These are phyloP conservation scores for Anastatus disparis DNA, from an alignment of 1,140 invertebrate genomes.

Conservation along the genomic window DNA sequence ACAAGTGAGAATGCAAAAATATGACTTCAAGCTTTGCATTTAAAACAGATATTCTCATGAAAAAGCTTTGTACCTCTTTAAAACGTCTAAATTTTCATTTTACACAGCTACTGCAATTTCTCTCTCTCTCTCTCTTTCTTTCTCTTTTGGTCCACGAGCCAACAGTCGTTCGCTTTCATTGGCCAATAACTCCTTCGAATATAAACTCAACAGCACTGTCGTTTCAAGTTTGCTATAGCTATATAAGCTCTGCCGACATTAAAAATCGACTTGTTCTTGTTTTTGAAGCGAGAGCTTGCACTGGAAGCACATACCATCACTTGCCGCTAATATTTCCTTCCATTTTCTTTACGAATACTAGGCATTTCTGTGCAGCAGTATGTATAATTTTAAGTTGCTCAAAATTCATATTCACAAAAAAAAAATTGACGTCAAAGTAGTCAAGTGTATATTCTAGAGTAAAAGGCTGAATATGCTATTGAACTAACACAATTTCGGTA, in stretches of 20 bases:
- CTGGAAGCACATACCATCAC: background rate
- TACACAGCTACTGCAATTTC: background rate
- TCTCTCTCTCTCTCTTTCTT: background rate
- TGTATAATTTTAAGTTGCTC: too few relatives aligned
- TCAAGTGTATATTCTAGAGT: too few relatives aligned
- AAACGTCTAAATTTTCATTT: slow-evolving; percentile 12
- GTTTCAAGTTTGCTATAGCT: background rate
- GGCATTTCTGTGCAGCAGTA: too few relatives aligned
- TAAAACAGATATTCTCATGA: background rate
- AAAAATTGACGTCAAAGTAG: too few relatives aligned
- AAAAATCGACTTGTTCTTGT: too few relatives aligned
- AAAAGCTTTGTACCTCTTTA: background rate
- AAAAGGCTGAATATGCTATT: too few relatives aligned
- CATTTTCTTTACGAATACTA: too few relatives aligned
- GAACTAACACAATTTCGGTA: too few relatives aligned
- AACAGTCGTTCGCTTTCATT: slow-evolving; percentile 8
- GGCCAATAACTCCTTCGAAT: slow-evolving; percentile 18
- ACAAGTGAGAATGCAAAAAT: too few relatives aligned
- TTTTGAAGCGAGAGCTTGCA: background rate
- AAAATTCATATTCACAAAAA: too few relatives aligned
- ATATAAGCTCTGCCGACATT: background rate
- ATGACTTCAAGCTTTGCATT: background rate
- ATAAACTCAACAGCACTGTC: slow-evolving; percentile 1
- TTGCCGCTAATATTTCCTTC: background rate
- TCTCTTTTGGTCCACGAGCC: background rate